phyloP scores from a whole-genome alignment of 2,113 vertebrate genomes.

The Cairina moschata region DNA sequence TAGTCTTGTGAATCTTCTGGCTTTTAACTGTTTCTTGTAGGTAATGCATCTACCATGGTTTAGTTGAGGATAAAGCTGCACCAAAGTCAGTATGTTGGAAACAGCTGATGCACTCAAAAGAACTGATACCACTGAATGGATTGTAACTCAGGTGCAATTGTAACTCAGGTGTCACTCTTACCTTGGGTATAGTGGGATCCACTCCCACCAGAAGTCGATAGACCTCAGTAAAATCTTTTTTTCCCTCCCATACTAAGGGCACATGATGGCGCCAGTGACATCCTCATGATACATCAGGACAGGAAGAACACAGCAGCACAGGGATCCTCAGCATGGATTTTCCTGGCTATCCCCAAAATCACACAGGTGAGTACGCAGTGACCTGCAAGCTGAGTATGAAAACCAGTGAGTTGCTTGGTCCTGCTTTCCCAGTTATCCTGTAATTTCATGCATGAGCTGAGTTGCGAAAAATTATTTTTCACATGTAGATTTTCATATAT shows the following conservation, averaged over 20 bases:
- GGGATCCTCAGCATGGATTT: neutral
- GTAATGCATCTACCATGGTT: neutral
- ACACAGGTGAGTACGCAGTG: rapidly evolving
- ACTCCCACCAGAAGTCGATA: neutral
- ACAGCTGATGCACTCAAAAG: neutral
- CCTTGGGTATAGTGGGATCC: neutral
- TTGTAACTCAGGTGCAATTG: neutral
- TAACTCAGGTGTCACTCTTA: neutral
- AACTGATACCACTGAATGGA: neutral
- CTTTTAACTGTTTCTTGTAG: neutral
- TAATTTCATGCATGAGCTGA: neutral
- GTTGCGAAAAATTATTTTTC: neutral
- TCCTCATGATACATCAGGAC: rapidly evolving
- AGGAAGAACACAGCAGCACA: neutral
- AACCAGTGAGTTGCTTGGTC: neutral
- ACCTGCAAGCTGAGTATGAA: neutral
- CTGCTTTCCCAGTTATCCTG: neutral
- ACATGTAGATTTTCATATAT: too few species aligned
- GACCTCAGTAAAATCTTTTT: neutral
- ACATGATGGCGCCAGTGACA: neutral
- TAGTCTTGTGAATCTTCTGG: neutral
- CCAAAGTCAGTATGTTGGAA: neutral
- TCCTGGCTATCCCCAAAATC: neutral
- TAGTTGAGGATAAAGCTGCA: neutral
- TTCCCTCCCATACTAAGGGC: neutral